A percentile compares a stretch with the other conserved stretches of the same genome.
Evolutionary conservation across 1,140 invertebrate genomes (phyloP).

Genomic region (Drosophila grimshawi): DNA sequence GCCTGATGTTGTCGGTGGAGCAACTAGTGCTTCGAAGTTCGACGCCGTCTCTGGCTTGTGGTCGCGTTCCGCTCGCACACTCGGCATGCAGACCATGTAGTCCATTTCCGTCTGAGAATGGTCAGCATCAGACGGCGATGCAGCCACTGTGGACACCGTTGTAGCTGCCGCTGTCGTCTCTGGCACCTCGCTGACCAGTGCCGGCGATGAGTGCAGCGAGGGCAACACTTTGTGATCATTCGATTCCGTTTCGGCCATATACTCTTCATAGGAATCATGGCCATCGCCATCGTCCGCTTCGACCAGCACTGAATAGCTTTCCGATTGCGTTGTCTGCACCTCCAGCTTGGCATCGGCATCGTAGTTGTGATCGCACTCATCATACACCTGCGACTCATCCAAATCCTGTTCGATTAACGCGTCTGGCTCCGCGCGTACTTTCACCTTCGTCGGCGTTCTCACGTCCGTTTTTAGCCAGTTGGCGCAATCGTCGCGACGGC

Average conservation of each 20-base stretch:
- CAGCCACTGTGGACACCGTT: slow-evolving; percentile 8
- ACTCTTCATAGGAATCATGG: slow-evolving; percentile 56
- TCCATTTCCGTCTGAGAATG: slow-evolving; percentile 49
- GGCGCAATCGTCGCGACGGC: slow-evolving; percentile 63
- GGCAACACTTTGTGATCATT: slow-evolving; percentile 45
- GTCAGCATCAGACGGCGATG: slow-evolving; percentile 26
- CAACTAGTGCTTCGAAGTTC: slow-evolving; percentile 21
- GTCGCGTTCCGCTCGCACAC: slow-evolving; percentile 15
- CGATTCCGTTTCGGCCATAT: slow-evolving; percentile 44
- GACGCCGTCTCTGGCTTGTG: slow-evolving; percentile 20
- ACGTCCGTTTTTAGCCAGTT: slow-evolving; percentile 56
- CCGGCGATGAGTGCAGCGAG: slow-evolving; percentile 35
- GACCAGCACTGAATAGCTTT: slow-evolving; percentile 67
- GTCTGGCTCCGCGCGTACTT: slow-evolving; percentile 32
- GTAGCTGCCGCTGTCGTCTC: slow-evolving; percentile 13
- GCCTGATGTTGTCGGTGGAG: background rate
- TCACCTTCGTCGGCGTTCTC: slow-evolving; percentile 5
- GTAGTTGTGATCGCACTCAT: slow-evolving; percentile 63
- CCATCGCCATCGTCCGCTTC: slow-evolving; percentile 63
- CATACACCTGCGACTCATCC: slow-evolving; percentile 50
- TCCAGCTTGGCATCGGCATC: slow-evolving; percentile 60
- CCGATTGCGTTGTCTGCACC: slow-evolving; percentile 61
- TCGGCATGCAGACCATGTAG: slow-evolving; percentile 60
- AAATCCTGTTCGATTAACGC: slow-evolving; percentile 53
- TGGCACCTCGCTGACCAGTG: slow-evolving; percentile 41